Evolutionary conservation across 2,888 invertebrate genomes (phyloP), one percentile per base, ranked within the genome.

Genomic region (Notocelia uddmanniana): DNA sequence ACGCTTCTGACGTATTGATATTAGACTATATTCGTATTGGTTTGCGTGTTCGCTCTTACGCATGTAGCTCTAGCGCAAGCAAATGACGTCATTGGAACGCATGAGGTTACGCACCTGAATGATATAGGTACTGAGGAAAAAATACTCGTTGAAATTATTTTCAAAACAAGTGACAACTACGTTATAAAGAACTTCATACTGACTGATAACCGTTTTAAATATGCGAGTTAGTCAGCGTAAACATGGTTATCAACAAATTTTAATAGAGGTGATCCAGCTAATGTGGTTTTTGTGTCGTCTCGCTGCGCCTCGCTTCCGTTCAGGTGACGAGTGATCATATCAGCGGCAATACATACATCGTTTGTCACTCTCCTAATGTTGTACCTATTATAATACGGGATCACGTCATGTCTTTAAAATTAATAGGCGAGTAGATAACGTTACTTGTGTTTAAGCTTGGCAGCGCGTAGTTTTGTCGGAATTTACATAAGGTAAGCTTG

Each of bases 251-350:
- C 71, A 71, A 67, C 76, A 76, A 78, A 76, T 77, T 77, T 77
- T 78, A 81, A 81, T 81, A 78, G 78, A 79, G 74, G 76, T 76
- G 75, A 75, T 75, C 73, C 81, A 83, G 80, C 87, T 93, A 93
- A 93, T 93, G 93, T 86, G 81, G 90, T 92, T 93, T 92, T 91
- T 92, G 89, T 93, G 93, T 92, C 80, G 76, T 79, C 78, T 78
- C 79, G 78, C 79, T 78, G 76, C 75, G 82, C 78, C 78, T 76
- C 85, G 89, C 90, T 92, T 93, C 92, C 92, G 91, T 86, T 88
- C 93, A 93, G 92, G 92, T 92, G 92, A 90, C 87, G 84, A 83
- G 75, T 77, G 92, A 91, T 92, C 84, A 79, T 83, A 89, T 90
- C 90, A 81, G 79, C 75, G 76, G 77, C 77, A 73, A 54, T 37